Evolutionary conservation across 2,113 vertebrate species (phyloP), one percentile per base, ranked within the genome.

Genomic region (Rhombomys opimus): DNA sequence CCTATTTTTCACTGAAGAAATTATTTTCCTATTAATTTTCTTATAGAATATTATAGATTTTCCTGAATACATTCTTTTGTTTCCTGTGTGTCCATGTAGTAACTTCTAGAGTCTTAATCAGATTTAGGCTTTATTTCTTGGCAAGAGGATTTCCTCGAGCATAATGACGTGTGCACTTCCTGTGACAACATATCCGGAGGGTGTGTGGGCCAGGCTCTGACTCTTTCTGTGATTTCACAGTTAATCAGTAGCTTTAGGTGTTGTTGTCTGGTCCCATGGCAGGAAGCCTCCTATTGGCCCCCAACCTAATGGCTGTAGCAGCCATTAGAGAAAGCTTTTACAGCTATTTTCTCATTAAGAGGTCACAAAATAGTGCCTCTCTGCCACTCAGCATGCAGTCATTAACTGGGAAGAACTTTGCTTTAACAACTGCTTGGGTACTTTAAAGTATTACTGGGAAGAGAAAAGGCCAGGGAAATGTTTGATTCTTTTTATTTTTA

Each of bases 271-370:
- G 27, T n/a, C 35, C 18, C 32, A 73, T 65, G 8, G 20, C 20
- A 87, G 46, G 65, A 88, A 75, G 35, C 87, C 89, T 59, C 10
- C 67, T 46, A 32, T 2, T 27, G 15, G 22, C 6, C 54, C 86
- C 95, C 81, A 25, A 72, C 75, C 30, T 91, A 81, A 90, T 54
- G 70, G 80, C 85, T 78, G 81, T 32, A 75, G 41, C 54, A 78
- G 32, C 63, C 73, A 95, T 92, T 87, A 61, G 75, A 86, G 90
- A 87, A 84, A 2, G n/a, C 80, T 91, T 91, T 93, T 73, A 90
- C 72, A 61, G 78, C 41, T 50, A 96, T 87, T 89, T 82, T 94
- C 54, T 94, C 91, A 89, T 95, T 90, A 96, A 90, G 77, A 95
- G 57, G 30, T 85, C 81, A 65, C 46, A 90, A 95, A 92, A n/a